A percentile compares a stretch with the other conserved stretches of the same genome.
Evolutionary conservation across 2,797 vertebrate species (phyloP).

Genomic region (Notoglanidium macrostoma): DNA sequence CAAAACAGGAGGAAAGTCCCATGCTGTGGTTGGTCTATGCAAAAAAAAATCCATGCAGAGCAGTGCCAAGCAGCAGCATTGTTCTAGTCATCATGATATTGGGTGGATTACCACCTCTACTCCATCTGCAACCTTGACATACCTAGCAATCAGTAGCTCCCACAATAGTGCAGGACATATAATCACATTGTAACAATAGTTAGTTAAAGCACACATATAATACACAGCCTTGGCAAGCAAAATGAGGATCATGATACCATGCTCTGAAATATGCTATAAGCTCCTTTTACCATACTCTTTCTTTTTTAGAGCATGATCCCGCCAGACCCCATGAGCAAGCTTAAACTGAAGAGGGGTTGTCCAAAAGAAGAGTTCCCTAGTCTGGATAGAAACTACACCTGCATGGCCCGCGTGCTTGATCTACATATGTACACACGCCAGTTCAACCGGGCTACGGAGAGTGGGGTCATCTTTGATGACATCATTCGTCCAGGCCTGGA

Average conservation of each 20-base stretch:
- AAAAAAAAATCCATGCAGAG: background rate
- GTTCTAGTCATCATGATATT: conserved; percentile 25
- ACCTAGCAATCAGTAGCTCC: background rate
- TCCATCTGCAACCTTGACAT: conserved; percentile 5
- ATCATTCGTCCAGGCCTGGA: conserved; percentile 75
- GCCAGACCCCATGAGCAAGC: conserved; percentile 66
- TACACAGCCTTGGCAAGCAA: background rate
- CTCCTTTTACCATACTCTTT: conserved; percentile 13
- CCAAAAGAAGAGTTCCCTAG: conserved; percentile 76
- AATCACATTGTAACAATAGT: background rate
- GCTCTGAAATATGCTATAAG: background rate
- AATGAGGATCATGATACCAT: background rate
- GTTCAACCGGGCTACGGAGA: conserved; percentile 71
- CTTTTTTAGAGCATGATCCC: conserved; percentile 66
- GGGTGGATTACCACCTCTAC: conserved; percentile 10
- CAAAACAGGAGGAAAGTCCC: conserved; percentile 40
- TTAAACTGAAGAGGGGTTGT: conserved; percentile 67
- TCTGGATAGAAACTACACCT: conserved; percentile 67
- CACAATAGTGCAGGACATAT: background rate
- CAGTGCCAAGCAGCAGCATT: conserved; percentile 24
- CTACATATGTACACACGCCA: conserved; percentile 72
- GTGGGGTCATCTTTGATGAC: conserved; percentile 76
- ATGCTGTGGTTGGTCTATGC: conserved; percentile 20
- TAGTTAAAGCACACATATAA: background rate
- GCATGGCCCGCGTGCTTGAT: conserved; percentile 71